These are phyloP conservation scores for Pygoscelis adeliae DNA, from an alignment of 2,113 vertebrate species.

Conservation along the genomic window DNA sequence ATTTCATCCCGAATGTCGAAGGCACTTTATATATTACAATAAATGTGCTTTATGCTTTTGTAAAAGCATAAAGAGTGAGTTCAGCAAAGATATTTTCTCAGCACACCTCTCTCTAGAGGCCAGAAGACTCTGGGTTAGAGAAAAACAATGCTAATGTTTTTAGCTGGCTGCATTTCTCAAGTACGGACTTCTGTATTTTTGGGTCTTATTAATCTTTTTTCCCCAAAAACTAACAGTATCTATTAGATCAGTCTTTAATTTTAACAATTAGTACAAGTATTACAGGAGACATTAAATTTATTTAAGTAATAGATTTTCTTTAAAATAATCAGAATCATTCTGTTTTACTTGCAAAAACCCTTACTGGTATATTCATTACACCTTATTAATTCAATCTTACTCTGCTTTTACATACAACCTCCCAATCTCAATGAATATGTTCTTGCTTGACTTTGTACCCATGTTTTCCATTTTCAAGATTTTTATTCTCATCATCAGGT, in stretches of 20 bases:
- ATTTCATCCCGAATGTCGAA: neutral
- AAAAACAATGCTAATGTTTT: neutral
- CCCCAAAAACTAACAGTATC: neutral
- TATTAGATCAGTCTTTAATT: neutral
- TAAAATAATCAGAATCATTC: neutral
- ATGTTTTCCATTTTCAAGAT: neutral
- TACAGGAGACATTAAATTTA: neutral
- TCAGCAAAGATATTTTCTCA: neutral
- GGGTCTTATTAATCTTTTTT: neutral
- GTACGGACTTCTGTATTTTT: neutral
- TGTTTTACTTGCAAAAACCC: neutral
- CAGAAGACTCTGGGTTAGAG: neutral
- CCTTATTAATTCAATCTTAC: neutral
- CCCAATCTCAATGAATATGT: neutral
- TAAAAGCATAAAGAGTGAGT: neutral
- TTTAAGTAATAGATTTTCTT: neutral
- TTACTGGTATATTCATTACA: neutral
- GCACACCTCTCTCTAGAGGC: neutral
- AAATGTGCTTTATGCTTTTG: neutral
- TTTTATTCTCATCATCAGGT: neutral
- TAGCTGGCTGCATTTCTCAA: neutral
- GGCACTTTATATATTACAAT: neutral
- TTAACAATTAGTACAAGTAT: neutral
- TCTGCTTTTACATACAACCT: neutral
- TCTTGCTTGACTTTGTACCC: neutral